Evolutionary conservation across 1,140 invertebrate species (phyloP), one percentile per base, ranked within the genome.

Genomic region (Piezodorus guildinii): DNA sequence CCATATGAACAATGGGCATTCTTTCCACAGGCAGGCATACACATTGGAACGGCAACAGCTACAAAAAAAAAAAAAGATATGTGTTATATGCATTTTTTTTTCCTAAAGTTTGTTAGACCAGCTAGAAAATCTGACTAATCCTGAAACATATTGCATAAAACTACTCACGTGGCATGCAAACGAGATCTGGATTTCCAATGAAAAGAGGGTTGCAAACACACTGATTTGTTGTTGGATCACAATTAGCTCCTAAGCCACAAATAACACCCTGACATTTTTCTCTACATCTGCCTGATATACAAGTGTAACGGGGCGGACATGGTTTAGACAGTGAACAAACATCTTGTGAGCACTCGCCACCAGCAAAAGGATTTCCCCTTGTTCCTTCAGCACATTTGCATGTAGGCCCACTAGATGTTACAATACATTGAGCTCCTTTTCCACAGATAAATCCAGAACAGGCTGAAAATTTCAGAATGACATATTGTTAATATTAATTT

Each of bases 141-240:
- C 9, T 6, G 6, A 9, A 45, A 19, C 10, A 44, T 15, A 61
- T 5, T 43, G 19, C 62, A 62, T 12, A 10, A 12, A 39, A 39
- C 9, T 39, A 87, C 87, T 88, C 82, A 89, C 87, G 90, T 72
- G 91, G 91, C 82, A 94, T 91, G 72, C 91, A 94, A 23, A 94
- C 78, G 10, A 92, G 75, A 70, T 91, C 86, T 1, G 91, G 90
- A 75, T 94, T 91, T 68, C 91, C 91, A 65, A 92, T 81, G 73
- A 93, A 93, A 70, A 86, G 89, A 1, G 86, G 82, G 72, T 91
- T 83, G 72, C 91, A 95, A 25, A 90, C 79, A 75, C 91, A 95
- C 75, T 85, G 86, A 65, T 90, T 90, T 15, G 81, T 86, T 54
- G 78, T 76, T 65, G 82, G 80, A 71, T 94, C 86, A 72, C 91